Base-by-base conservation (phyloP, 1,140 invertebrate genomes). In the Berghia stephanieae region DNA sequence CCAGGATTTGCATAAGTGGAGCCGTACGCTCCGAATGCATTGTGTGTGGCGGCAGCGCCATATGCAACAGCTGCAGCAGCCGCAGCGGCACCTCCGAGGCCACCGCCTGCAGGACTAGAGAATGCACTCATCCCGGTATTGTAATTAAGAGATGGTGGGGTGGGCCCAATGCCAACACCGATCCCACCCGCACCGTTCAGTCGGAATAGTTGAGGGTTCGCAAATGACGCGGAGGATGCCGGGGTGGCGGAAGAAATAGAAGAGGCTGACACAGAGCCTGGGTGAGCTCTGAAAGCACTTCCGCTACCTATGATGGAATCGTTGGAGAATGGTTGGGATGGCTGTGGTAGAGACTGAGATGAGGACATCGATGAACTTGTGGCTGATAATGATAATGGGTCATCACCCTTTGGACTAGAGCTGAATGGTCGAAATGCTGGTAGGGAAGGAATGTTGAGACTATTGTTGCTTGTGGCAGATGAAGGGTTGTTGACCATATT, bases 71-170 rank as follows among this genome's bases (percentile, higher is more conserved):
- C 40, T 68, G 36, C 60, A 60, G 52, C 52, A 76, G 55, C 74
- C 74, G n/a, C n/a, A 71, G 13, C 10, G 36, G 34, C 34, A 42
- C 6, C 13, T 38, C 16, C n/a, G 13, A 24, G 38, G 24, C 8
- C 74, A 36, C 34, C 10, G 13, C 13, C 31, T 49, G 34, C 31
- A 3, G 60, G 60, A 60, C 74, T 68, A 24, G 42, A 49, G 44
- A 76, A 76, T 43, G 74, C 74, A 76, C 74, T 68, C 74, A 76
- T 76, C 3, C 74, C 40, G 52, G 46, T 60, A 31, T 66, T 68
- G 55, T 67, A 76, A 43, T 43, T 60, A n/a, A 76, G 63, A n/a
- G n/a, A n/a, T n/a, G 60, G 60, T 3, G 71, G 21, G 27, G 63
- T 10, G 42, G 36, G 67, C 4, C 27, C 60, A 3, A 38, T 66